Base-by-base conservation (phyloP, 2,113 vertebrate species). In the Aegithalos caudatus region DNA sequence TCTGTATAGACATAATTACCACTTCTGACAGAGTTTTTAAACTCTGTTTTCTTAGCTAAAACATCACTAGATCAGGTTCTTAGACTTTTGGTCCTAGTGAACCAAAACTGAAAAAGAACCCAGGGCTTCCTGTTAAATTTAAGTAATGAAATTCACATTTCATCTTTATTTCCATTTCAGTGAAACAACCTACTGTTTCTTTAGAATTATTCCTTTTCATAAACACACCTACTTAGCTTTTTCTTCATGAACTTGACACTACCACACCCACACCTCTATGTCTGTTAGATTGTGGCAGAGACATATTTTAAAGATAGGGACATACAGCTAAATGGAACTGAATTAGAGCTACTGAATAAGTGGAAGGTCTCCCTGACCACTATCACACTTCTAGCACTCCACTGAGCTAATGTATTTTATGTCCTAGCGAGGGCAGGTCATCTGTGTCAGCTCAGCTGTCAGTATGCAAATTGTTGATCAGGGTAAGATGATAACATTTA, bases 11-110 rank as follows among this genome's bases (percentile, higher is more conserved):
- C 16, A 56, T 51, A 85, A 72, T 82, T 74, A 47, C 40, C 21
- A 18, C 69, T 85, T 90, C 29, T 80, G 79, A 45, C 47, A 79
- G 29, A 23, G 2, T 24, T 47, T 84, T 86, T 42, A 33, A 67
- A 80, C 16, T 82, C 42, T 94, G 29, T 86, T 92, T 94, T 88
- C 80, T 77, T 76, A 86, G 67, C 40, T 83, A 66, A 90, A 92
- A 67, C 12, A 61, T 66, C 27, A 50, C 38, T 50, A 62, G 60
- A 84, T 56, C 28, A 31, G 6, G 17, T 93, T 91, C 48, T 89
- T 84, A 84, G 42, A 48, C 27, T 78, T 81, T 38, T 69, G 29
- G 33, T 84, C 37, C 28, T 67, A 90, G 51, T 40, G 48, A 90
- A 85, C 8, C 5, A 22, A 76, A 95, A 66, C 2, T 87, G 73